Evolutionary conservation across 2,888 invertebrate genomes (phyloP), one percentile per base, ranked within the genome.

Genomic region (Poecilobothrus nobilitatus): DNA sequence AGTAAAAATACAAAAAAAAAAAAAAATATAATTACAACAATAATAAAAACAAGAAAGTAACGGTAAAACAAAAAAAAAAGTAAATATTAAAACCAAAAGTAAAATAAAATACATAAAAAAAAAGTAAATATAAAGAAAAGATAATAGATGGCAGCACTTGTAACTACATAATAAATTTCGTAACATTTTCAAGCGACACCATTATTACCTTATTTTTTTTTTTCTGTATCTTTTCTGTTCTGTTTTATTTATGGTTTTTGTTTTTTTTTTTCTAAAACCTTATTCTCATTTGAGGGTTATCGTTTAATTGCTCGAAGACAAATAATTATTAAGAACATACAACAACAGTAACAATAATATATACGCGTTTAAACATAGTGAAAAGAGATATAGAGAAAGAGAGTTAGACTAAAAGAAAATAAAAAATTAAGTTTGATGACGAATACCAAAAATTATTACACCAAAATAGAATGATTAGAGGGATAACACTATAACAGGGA

Each of bases 131-230:
- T 53, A 53, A 53, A 53, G 53, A 53, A 53, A 18, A 53, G 15
- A 53, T 53, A 53, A 53, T 53, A 53, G 53, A 53, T 53, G 53
- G 53, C 53, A 53, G 53, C 53, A 53, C 53, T 53, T 53, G 53
- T 53, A 53, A 53, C 53, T 53, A 53, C 53, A 53, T 53, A 53
- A 53, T 53, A 53, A 53, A 53, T 53, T 53, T 53, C 53, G 53
- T 53, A 15, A 53, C 53, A 53, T 53, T 53, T 53, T 53, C 53
- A 53, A 53, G 53, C 53, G 53, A 53, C 53, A 53, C 53, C 53
- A 53, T 53, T 53, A 53, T 53, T 53, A 53, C 53, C 53, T 53
- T 53, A 53, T 53, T 18, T 53, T 53, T 53, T 18, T 18, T 53
- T 53, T 5, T 53, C 6, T 9, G 2, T 53, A 18, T 53, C 18